Conservation (phyloP, 2,113 vertebrate genomes). For the mouse (Mus musculus) region DNA sequence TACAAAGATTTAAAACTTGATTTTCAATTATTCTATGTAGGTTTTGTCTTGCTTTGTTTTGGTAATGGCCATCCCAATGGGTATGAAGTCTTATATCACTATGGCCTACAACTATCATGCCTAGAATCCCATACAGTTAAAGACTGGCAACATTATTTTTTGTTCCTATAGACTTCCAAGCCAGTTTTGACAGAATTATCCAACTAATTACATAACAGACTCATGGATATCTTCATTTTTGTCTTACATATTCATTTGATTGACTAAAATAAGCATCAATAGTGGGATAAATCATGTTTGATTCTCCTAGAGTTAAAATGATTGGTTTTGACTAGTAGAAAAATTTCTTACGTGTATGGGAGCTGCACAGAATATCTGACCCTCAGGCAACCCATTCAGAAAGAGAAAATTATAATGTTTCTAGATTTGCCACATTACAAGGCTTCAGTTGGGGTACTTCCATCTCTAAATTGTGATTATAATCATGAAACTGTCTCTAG, state of each 20-base stretch:
- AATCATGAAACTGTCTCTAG: neutral
- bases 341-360: neutral
- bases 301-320: neutral
- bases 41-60: neutral
- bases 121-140: neutral
- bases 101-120: neutral
- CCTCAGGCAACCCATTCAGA: neutral
- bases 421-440: neutral
- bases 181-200: slow-evolving; percentile 4
- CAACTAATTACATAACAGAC: neutral
- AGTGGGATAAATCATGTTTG: neutral
- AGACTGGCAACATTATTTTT: neutral
- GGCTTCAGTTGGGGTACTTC: neutral
- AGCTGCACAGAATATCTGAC: neutral
- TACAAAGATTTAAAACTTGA: neutral
- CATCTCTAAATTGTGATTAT: neutral
- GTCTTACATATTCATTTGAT: neutral
- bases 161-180: neutral
- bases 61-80: neutral
- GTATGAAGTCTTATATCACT: neutral
- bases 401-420: neutral
- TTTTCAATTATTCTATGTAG: neutral
- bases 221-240: neutral
- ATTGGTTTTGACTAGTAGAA: neutral
- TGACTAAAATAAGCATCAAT: neutral